Base-by-base conservation (phyloP, 2,888 invertebrate species). In the Coleophora flavipennella region DNA sequence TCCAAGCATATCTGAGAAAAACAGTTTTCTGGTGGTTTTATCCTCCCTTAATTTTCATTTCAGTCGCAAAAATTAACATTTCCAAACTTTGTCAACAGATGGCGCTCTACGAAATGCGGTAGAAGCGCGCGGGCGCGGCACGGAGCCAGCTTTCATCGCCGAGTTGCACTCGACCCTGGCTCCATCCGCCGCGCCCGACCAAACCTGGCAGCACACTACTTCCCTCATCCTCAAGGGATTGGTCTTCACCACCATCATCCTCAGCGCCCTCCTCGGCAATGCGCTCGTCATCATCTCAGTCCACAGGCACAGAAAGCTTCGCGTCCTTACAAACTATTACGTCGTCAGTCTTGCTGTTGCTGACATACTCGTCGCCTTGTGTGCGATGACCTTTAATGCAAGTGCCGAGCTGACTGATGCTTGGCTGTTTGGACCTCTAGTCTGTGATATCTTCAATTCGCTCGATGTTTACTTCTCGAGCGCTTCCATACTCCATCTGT, bases 361-460 rank as follows among this genome's bases (percentile, higher is more conserved):
- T 31, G 97, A 97, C 64, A 92, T 97, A 85, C 85, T 97, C 46
- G 96, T 97, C 35, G 96, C 96, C 0, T 77, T 95, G 41, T 93
- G 95, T 64, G 95, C 95, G 52, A 95, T 95, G 95, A 94, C 94
- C 43, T 95, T 95, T 73, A 95, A 95, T 75, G 94, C 95, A 27
- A 93, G 92, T 59, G 91, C 94, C n/a, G 93, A 93, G 71, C 77
- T 93, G 37, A 92, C 92, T 31, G 91, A 90, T 36, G 93, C 94
- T 34, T 97, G 97, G 97, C 84, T 94, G 53, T 96, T 97, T 65
- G 94, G 95, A 6, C 89, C 91, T 59, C 84, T 92, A 59, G 93
- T 96, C 91, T 97, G 97, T 85, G 95, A 97, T 84, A 91, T 97
- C 38, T 97, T 94, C 91, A 97, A 96, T 74, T 93, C 95, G 28